A percentile compares a stretch with the other conserved stretches of the same genome.
phyloP scores from a whole-genome alignment of 2,113 vertebrate genomes.

The Indri indri region DNA sequence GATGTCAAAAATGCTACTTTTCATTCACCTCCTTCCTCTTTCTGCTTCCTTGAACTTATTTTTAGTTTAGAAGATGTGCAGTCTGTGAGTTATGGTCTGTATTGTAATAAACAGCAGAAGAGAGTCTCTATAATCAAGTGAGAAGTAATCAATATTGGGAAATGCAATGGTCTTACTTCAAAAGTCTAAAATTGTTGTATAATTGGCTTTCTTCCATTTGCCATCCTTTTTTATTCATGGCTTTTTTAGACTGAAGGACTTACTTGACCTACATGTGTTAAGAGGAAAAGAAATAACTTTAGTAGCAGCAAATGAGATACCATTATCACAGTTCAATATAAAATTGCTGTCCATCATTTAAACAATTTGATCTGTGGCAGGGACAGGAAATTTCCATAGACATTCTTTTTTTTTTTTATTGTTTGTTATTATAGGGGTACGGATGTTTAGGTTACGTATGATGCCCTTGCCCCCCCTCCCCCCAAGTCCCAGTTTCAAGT shows the following conservation, averaged over 20 bases:
- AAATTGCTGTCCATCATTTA: constrained; percentile 69
- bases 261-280: constrained; percentile 76
- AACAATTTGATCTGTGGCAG: constrained; percentile 70
- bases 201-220: constrained; percentile 61
- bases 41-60: background rate
- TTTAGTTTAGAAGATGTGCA: constrained; percentile 36
- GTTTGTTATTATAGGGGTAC: too few relatives aligned
- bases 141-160: constrained; percentile 67
- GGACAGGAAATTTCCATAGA: constrained; percentile 58
- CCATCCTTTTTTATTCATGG: constrained; percentile 44
- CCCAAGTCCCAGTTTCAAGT: too few relatives aligned
- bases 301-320: constrained; percentile 72
- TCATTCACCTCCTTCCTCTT: constrained; percentile 41
- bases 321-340: constrained; percentile 71
- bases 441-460: too few relatives aligned
- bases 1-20: constrained; percentile 51
- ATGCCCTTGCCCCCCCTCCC: too few relatives aligned
- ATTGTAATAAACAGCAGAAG: constrained; percentile 57
- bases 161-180: constrained; percentile 25
- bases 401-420: too few relatives aligned
- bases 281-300: constrained; percentile 75
- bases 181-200: constrained; percentile 51
- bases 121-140: constrained; percentile 18
- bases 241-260: constrained; percentile 60
- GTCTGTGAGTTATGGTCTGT: constrained; percentile 38